phyloP scores from a whole-genome alignment of 2,797 vertebrate species.

The Morus bassanus region DNA sequence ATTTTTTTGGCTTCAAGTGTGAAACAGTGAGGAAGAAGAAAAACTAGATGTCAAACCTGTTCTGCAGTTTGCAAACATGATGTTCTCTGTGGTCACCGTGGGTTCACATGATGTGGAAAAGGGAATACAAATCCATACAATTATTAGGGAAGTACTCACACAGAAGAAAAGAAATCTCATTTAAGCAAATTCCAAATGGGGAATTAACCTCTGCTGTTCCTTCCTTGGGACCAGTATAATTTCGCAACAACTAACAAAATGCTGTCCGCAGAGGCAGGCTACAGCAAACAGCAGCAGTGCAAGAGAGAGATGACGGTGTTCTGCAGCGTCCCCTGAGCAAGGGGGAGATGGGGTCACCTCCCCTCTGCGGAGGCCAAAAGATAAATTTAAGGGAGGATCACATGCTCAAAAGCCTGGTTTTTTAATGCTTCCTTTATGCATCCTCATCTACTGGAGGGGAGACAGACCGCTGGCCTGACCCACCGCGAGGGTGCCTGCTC shows the following conservation, averaged over 20 bases:
- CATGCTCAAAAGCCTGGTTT: fast-evolving
- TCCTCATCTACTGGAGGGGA: not conserved
- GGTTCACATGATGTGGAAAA: not conserved
- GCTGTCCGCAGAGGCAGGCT: not conserved
- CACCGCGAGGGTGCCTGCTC: fast-evolving
- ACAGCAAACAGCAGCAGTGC: not conserved
- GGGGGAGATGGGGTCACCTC: not conserved
- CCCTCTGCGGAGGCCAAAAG: not conserved
- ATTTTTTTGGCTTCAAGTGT: not conserved
- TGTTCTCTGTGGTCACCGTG: not conserved
- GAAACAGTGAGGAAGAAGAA: not conserved
- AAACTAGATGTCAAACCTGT: not conserved
- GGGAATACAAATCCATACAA: not conserved
- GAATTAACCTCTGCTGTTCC: not conserved
- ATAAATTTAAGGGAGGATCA: not conserved
- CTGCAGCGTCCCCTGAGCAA: not conserved
- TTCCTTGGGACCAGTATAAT: not conserved
- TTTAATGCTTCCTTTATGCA: too few species aligned
- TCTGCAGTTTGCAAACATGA: not conserved
- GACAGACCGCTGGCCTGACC: not conserved
- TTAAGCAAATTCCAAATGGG: not conserved
- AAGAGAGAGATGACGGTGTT: not conserved
- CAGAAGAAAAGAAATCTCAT: not conserved
- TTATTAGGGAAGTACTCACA: not conserved
- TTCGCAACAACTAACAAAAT: not conserved